Conservation (phyloP, 92 coral and sea anemone species). For the Actinostola sp. region DNA sequence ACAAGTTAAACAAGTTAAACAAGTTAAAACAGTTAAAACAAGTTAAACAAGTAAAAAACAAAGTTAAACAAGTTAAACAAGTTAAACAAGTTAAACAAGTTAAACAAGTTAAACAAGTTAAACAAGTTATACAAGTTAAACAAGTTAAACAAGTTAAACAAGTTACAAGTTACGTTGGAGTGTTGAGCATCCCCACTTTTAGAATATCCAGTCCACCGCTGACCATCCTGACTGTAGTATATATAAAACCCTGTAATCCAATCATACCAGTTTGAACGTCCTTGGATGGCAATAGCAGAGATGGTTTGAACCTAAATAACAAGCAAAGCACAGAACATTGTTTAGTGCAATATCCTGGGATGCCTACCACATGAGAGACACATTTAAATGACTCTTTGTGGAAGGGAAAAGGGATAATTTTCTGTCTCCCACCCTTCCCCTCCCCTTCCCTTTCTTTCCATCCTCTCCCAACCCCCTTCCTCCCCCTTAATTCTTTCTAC, state of each 20-base stretch:
- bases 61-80: slow-evolving; percentile 26
- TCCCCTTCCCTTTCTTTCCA: too few relatives aligned
- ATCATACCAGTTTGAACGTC: slow-evolving; percentile 53
- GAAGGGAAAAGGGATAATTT: too few relatives aligned
- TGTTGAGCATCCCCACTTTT: slow-evolving; percentile 50
- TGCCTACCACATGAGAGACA: background rate
- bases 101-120: background rate
- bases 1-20: background rate
- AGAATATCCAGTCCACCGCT: slow-evolving; percentile 68
- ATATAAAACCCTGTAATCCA: slow-evolving; percentile 73
- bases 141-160: background rate
- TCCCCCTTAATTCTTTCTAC: too few relatives aligned
- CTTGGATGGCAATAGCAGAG: slow-evolving; percentile 17
- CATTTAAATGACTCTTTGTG: too few relatives aligned
- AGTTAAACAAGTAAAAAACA: background rate
- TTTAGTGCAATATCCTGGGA: background rate
- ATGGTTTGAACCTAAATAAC: slow-evolving; percentile 4
- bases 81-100: background rate
- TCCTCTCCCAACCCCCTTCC: too few relatives aligned
- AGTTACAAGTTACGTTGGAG: slow-evolving; percentile 47
- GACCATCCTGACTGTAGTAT: slow-evolving; percentile 73
- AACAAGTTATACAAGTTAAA: background rate
- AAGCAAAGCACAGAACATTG: background rate
- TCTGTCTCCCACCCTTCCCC: too few relatives aligned
- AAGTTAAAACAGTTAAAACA: background rate